Conservation (phyloP, 2,888 invertebrate genomes). For the Cheilosia grossa region DNA sequence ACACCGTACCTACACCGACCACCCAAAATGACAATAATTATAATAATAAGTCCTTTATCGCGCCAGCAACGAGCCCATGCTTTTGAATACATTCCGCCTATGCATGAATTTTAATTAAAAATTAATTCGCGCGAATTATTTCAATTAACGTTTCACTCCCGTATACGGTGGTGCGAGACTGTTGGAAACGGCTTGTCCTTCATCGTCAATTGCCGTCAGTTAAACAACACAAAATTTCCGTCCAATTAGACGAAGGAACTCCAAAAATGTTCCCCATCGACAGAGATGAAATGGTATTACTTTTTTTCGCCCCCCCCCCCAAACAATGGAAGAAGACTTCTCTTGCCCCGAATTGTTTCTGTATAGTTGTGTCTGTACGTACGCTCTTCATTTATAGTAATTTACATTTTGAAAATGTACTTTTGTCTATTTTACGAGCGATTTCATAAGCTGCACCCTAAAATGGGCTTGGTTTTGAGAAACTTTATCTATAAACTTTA, state of each 20-base stretch:
- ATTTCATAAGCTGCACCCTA: slow-evolving; percentile 40
- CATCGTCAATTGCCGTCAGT: slow-evolving; percentile 29
- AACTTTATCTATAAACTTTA: slow-evolving; percentile 51
- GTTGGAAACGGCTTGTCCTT: slow-evolving; percentile 5
- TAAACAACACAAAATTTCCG: slow-evolving; percentile 53
- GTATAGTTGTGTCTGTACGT: not conserved
- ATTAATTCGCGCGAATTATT: slow-evolving; percentile 72
- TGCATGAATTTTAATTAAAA: slow-evolving; percentile 74
- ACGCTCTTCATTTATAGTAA: slow-evolving; percentile 55
- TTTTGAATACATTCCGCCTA: slow-evolving; percentile 17
- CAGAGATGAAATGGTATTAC: not conserved
- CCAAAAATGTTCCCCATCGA: slow-evolving; percentile 5
- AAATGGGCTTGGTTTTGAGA: not conserved
- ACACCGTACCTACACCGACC: not conserved
- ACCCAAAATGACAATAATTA: slow-evolving; percentile 3
- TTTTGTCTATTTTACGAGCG: slow-evolving; percentile 48
- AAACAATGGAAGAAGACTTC: slow-evolving; percentile 22
- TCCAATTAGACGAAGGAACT: slow-evolving; percentile 20
- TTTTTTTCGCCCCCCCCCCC: not conserved
- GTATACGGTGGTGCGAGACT: too few relatives aligned
- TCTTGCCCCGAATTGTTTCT: not conserved
- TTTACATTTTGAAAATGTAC: slow-evolving; percentile 62
- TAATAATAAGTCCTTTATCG: slow-evolving; percentile 22
- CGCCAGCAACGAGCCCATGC: not conserved
- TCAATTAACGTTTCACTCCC: slow-evolving; percentile 65